phyloP scores from a whole-genome alignment of 35 echinoderm and acorn worm genomes.

The Heliocidaris tuberculata region DNA sequence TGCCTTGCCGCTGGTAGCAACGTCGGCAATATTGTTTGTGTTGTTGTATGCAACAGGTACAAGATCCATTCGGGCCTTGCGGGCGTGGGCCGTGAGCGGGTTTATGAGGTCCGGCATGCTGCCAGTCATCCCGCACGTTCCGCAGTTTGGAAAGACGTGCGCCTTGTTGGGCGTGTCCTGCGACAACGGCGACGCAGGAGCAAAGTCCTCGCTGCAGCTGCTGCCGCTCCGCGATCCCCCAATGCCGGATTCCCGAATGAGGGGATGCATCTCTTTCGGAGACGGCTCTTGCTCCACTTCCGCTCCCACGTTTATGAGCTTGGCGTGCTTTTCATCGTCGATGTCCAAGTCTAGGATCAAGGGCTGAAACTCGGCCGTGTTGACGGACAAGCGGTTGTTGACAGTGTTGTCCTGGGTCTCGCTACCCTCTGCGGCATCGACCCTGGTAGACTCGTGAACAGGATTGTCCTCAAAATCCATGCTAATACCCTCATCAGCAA shows the following conservation, averaged over 20 bases:
- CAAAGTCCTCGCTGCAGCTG: constrained; percentile 58
- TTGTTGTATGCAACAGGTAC: constrained; percentile 31
- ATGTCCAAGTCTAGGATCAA: constrained; percentile 36
- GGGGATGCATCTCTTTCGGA: constrained; percentile 28
- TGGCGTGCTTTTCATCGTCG: constrained; percentile 35
- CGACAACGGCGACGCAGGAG: constrained; percentile 50
- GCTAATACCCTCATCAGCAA: constrained; percentile 58
- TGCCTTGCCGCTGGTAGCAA: background rate
- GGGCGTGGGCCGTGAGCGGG: constrained; percentile 38
- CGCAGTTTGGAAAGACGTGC: constrained; percentile 56
- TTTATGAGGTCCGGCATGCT: constrained; percentile 65
- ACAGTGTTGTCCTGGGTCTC: constrained; percentile 42
- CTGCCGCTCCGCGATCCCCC: constrained; percentile 55
- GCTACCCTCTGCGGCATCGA: constrained; percentile 40
- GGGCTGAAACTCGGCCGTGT: constrained; percentile 41
- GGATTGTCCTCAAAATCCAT: constrained; percentile 64
- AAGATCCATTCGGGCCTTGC: constrained; percentile 52
- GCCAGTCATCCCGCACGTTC: constrained; percentile 30
- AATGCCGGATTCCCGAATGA: constrained; percentile 60
- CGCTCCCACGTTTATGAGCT: constrained; percentile 29
- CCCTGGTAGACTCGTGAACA: constrained; percentile 47
- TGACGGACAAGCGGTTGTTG: constrained; percentile 26
- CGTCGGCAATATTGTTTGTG: background rate
- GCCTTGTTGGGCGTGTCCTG: constrained; percentile 52
- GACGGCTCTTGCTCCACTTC: constrained; percentile 18